Percentiles rank a stretch among this genome's conserved stretches.
Evolutionary conservation across 2,113 vertebrate species (phyloP).

Genomic region (Oryzias melastigma): DNA sequence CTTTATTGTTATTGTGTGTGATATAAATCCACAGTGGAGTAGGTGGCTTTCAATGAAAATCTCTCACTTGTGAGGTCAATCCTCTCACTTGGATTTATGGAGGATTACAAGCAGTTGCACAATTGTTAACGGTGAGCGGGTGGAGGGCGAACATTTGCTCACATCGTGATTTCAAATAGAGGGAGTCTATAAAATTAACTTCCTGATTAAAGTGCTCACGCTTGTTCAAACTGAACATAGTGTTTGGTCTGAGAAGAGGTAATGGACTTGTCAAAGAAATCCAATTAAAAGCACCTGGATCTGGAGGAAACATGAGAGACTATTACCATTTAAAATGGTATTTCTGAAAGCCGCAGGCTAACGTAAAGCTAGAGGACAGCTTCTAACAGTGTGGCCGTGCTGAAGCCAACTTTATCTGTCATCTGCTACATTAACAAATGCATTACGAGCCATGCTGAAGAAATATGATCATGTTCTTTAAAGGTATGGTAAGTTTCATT

Average conservation of each 20-base stretch:
- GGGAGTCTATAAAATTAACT: slow-evolving; percentile 43
- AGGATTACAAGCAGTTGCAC: slow-evolving; percentile 25
- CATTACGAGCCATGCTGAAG: background rate
- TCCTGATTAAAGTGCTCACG: slow-evolving; percentile 19
- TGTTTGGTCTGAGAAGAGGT: slow-evolving; percentile 29
- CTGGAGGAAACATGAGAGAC: slow-evolving; percentile 49
- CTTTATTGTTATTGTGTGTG: background rate
- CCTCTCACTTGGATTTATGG: background rate
- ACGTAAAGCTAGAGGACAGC: slow-evolving; percentile 7
- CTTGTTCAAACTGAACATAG: slow-evolving; percentile 26
- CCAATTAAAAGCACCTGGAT: slow-evolving; percentile 61
- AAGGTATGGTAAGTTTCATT: background rate
- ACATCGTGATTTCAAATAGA: slow-evolving; percentile 32
- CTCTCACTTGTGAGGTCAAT: background rate
- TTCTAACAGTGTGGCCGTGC: slow-evolving; percentile 25
- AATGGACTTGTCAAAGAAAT: slow-evolving; percentile 57
- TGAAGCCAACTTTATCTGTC: slow-evolving; percentile 17
- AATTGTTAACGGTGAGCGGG: background rate
- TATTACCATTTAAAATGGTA: slow-evolving; percentile 38
- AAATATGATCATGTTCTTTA: background rate
- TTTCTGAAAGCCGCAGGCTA: slow-evolving; percentile 40
- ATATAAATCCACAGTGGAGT: slow-evolving; percentile 3
- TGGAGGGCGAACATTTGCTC: slow-evolving; percentile 19
- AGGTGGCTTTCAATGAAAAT: background rate
- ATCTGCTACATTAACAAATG: background rate